Conservation (phyloP, 2,113 vertebrate genomes). For the Theropithecus gelada region DNA sequence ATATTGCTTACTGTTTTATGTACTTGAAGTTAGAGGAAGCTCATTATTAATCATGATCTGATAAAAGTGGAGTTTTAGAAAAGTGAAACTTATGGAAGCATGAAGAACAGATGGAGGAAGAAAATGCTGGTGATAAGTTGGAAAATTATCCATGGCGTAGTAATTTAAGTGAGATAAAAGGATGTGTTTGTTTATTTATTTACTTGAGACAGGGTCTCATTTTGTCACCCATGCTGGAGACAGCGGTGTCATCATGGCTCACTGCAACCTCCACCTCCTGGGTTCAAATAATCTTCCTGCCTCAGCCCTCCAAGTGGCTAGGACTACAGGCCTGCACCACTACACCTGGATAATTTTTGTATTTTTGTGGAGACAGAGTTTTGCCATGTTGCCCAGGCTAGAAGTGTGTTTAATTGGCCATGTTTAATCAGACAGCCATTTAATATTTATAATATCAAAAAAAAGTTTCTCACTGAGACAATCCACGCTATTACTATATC, state of each 20-base stretch:
- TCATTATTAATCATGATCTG: not conserved
- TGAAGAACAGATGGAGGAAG: not conserved
- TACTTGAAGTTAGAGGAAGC: not conserved
- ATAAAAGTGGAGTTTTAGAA: constrained; percentile 4
- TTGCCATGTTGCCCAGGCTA: not conserved
- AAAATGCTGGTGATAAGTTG: not conserved
- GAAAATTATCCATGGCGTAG: not conserved
- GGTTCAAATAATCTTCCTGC: too few relatives aligned
- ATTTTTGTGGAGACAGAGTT: too few relatives aligned
- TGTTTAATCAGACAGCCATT: not conserved
- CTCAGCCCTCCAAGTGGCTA: too few relatives aligned
- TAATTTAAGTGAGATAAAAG: not conserved
- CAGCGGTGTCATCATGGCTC: too few relatives aligned
- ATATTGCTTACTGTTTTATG: not conserved
- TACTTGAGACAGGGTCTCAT: too few relatives aligned
- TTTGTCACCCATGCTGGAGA: too few relatives aligned
- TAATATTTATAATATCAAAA: not conserved
- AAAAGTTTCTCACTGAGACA: not conserved
- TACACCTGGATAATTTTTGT: too few relatives aligned
- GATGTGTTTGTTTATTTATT: too few relatives aligned
- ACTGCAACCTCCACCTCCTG: too few relatives aligned
- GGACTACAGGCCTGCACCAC: too few relatives aligned
- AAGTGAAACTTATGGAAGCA: not conserved
- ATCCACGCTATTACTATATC: not conserved
- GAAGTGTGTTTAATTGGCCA: not conserved